Base-by-base conservation (phyloP, 2,888 invertebrate genomes). In the Eugnorisma glareosa region DNA sequence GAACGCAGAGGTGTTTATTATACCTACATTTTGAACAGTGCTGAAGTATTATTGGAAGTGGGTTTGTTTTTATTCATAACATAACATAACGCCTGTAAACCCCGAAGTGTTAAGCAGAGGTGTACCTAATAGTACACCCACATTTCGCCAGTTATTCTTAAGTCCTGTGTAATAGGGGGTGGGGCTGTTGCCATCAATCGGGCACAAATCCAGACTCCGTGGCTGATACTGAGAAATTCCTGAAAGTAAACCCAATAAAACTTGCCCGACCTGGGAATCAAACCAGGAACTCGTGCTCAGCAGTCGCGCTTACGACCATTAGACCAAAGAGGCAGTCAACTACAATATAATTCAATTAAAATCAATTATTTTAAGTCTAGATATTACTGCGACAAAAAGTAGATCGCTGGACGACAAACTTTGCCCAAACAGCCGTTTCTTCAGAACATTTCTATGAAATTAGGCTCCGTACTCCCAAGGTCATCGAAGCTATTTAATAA, bases 401-500 rank as follows among this genome's bases (percentile, higher is more conserved):
- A 4, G 2, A 2, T 11, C 21, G 18, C 21, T 37, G 37, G 3
- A 72, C 37, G 45, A 81, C 51, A 43, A 82, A 75, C n/a, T 66
- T 66, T 5, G 11, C 3, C 48, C 10, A 8, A 57, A 35, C 57
- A 57, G 67, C 18, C 45, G n/a, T 61, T 75, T 57, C 35, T 64
- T 51, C 21, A 31, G 61, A 51, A 78, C 24, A 40, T 63, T 76
- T 76, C 35, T 15, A 57, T 35, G 8, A 73, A 79, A 81, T 73
- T 57, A 48, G 51, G 43, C 24, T 15, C 37, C 48, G 43, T 21
- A 21, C 57, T 67, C 21, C 15, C 48, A 79, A 73, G 84, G 82
- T 48, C 61, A 57, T 21, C 18, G 24, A 15, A 83, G 68, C 63
- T 78, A 69, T 83, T 83, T 51, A 71, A 64, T 59, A 73, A n/a